Evolutionary conservation across 2,888 invertebrate species (phyloP).

Genomic region (Mesopsocus fuscifrons): DNA sequence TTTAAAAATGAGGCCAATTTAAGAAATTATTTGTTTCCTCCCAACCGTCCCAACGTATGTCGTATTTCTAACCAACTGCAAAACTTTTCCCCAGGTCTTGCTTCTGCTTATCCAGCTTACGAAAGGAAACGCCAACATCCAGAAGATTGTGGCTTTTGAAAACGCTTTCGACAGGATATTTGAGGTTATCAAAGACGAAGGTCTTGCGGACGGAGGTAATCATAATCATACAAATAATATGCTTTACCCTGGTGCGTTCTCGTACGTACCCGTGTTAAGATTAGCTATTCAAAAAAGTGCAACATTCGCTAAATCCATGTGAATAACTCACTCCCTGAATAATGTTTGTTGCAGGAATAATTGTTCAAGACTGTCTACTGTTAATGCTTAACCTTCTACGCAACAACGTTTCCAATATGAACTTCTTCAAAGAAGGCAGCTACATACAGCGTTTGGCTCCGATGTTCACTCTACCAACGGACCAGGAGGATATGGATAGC

Average conservation of each 20-base stretch:
- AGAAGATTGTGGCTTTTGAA: conserved; percentile 98
- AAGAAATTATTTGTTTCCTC: too few relatives aligned
- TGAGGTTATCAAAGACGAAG: conserved; percentile 82
- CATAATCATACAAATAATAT: too few relatives aligned
- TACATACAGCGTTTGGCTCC: conserved; percentile 79
- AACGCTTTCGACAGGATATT: conserved; percentile 93
- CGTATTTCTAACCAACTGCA: neutral
- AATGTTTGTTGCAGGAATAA: conserved; percentile 64
- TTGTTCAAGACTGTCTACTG: conserved; percentile 92
- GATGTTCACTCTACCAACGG: conserved; percentile 64
- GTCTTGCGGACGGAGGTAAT: conserved; percentile 68
- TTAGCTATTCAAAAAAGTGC: too few relatives aligned
- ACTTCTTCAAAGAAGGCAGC: conserved; percentile 93
- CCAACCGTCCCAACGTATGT: too few relatives aligned
- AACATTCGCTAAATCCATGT: too few relatives aligned
- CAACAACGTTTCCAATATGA: conserved; percentile 94
- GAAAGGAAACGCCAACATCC: conserved; percentile 88
- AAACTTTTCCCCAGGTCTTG: conserved; percentile 36
- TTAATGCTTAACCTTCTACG: conserved; percentile 82
- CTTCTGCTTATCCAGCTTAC: conserved; percentile 81
- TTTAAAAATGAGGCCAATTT: too few relatives aligned
- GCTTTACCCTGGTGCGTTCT: too few relatives aligned
- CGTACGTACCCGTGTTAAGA: too few relatives aligned
- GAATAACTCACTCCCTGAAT: too few relatives aligned
- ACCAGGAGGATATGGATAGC: conserved; percentile 43